phyloP scores from a whole-genome alignment of 2,797 vertebrate genomes.

The Poeciliopsis paucimaculata region DNA sequence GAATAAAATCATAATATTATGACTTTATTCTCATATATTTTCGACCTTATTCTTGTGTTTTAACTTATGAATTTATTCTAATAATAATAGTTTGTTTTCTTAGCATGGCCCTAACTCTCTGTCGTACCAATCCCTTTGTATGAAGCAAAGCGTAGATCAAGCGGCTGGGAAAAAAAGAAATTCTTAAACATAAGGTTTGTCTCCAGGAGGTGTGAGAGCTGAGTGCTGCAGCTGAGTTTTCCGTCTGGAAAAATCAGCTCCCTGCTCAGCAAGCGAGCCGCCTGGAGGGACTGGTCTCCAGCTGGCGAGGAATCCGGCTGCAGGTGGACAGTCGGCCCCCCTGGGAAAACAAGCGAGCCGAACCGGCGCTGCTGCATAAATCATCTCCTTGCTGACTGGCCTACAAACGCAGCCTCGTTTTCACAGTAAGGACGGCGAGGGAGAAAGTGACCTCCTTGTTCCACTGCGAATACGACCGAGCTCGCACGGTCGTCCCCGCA shows the following conservation, averaged over 20 bases:
- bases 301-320: constrained; percentile 66
- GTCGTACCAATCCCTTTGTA: too few species aligned
- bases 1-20: too few species aligned
- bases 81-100: too few species aligned
- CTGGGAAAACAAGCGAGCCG: constrained; percentile 56
- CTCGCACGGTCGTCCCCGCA: constrained; percentile 30
- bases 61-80: too few species aligned
- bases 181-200: constrained; percentile 9
- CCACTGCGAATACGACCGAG: constrained; percentile 9
- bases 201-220: constrained; percentile 34
- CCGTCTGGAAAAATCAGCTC: constrained; percentile 39
- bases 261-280: constrained; percentile 45
- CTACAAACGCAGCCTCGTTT: constrained; percentile 64
- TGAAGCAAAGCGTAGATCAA: too few species aligned
- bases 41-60: too few species aligned
- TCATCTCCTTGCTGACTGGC: constrained; percentile 62
- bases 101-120: too few species aligned
- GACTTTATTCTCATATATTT: too few species aligned
- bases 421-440: constrained; percentile 55
- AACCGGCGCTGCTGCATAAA: constrained; percentile 62
- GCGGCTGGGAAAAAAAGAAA: not conserved
- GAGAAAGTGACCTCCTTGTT: constrained; percentile 69
- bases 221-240: constrained; percentile 33
- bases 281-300: constrained; percentile 65
- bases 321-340: constrained; percentile 65